Percentiles rank a stretch among this genome's conserved stretches.
Conservation (phyloP, 2,888 invertebrate genomes). For the Ecdyonurus torrentis region DNA sequence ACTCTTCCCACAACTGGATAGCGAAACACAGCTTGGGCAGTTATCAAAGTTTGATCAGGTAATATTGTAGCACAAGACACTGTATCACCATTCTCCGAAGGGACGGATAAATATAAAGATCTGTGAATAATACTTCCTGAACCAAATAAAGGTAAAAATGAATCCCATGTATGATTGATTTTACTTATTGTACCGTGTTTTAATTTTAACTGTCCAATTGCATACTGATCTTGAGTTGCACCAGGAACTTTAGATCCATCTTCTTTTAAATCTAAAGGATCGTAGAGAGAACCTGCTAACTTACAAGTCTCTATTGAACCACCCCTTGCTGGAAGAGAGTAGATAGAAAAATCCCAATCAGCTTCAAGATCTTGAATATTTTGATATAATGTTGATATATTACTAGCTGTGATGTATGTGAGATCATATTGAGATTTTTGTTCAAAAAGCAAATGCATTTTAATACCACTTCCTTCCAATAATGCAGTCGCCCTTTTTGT, state of each 20-base stretch:
- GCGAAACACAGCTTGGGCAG: slow-evolving; percentile 63
- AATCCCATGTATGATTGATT: slow-evolving; percentile 41
- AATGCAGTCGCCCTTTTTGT: slow-evolving; percentile 1
- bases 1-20: slow-evolving; percentile 80
- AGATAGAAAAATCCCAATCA: slow-evolving; percentile 11
- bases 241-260: slow-evolving; percentile 20
- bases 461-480: not conserved
- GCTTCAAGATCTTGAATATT: slow-evolving; percentile 28
- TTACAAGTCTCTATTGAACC: not conserved
- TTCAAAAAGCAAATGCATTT: not conserved
- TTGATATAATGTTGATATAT: slow-evolving; percentile 17
- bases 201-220: slow-evolving; percentile 41
- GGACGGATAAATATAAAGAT: slow-evolving; percentile 38
- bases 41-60: slow-evolving; percentile 30
- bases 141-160: slow-evolving; percentile 70
- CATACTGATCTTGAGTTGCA: slow-evolving; percentile 79
- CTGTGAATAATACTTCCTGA: slow-evolving; percentile 61
- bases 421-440: slow-evolving; percentile 75
- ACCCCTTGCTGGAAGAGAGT: not conserved
- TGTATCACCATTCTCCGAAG: slow-evolving; percentile 9
- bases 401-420: slow-evolving; percentile 41
- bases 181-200: slow-evolving; percentile 6
- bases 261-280: not conserved
- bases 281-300: not conserved
- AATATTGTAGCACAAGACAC: slow-evolving; percentile 5